A percentile compares a stretch with the other conserved stretches of the same genome.
phyloP scores from a whole-genome alignment of 2,888 invertebrate genomes.

The Euclidia mi region DNA sequence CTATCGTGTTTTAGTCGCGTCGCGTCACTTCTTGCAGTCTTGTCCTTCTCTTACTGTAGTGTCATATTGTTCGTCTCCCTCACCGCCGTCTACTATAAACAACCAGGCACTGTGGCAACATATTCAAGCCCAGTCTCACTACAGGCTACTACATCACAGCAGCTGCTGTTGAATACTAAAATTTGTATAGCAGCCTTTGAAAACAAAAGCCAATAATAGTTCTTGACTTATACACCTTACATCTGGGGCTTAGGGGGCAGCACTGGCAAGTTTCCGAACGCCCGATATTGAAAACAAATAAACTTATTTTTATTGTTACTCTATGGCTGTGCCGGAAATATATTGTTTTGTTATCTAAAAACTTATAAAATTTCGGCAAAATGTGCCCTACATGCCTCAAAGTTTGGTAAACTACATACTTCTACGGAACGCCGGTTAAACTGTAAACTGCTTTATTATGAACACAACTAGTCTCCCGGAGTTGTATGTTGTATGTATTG shows the following conservation, averaged over 20 bases:
- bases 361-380: constrained; percentile 51
- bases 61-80: too few species aligned
- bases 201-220: constrained; percentile 38
- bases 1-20: too few species aligned
- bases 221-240: constrained; percentile 32
- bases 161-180: constrained; percentile 19
- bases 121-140: too few species aligned
- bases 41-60: too few species aligned
- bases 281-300: constrained; percentile 24
- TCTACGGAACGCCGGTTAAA: constrained; percentile 35
- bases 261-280: constrained; percentile 17
- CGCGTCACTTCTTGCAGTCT: too few species aligned
- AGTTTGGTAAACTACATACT: constrained; percentile 45
- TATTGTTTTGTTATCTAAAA: constrained; percentile 21
- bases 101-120: too few species aligned
- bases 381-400: constrained; percentile 49
- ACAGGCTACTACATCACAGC: neutral
- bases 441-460: constrained; percentile 9
- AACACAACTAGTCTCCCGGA: too few species aligned
- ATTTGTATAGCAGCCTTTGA: constrained; percentile 27
- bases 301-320: constrained; percentile 20
- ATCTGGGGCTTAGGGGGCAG: constrained; percentile 40
- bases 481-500: too few species aligned
- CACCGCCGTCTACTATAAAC: too few species aligned
- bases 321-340: constrained; percentile 14